A percentile compares a stretch with the other conserved stretches of the same genome.
phyloP scores from a whole-genome alignment of 2,797 vertebrate species.

The Epinephelus awoara region DNA sequence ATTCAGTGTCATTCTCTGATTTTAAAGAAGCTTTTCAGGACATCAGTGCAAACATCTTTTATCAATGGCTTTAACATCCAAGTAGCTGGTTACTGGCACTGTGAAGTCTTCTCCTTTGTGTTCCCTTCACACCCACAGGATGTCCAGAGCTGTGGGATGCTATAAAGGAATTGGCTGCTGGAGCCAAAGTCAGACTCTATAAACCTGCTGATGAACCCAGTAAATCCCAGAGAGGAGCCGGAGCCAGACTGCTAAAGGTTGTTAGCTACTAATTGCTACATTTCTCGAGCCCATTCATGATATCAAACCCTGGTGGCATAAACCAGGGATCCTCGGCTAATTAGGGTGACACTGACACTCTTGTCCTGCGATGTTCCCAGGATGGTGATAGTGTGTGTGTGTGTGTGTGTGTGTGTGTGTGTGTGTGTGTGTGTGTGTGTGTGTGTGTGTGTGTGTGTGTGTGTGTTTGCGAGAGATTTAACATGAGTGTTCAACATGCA shows the following conservation, averaged over 20 bases:
- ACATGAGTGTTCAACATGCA: slow-evolving; percentile 34
- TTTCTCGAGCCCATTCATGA: slow-evolving; percentile 82
- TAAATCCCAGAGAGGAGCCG: slow-evolving; percentile 72
- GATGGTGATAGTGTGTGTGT: slow-evolving; percentile 49
- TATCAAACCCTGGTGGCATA: slow-evolving; percentile 79
- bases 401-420: slow-evolving; percentile 51
- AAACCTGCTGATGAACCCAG: slow-evolving; percentile 85
- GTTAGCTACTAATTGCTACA: slow-evolving; percentile 86
- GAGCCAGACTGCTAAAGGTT: slow-evolving; percentile 71
- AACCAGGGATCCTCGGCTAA: slow-evolving; percentile 75
- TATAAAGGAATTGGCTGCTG: slow-evolving; percentile 72
- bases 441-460: slow-evolving; percentile 34
- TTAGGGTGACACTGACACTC: slow-evolving; percentile 80
- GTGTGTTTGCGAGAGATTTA: slow-evolving; percentile 35
- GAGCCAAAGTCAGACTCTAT: slow-evolving; percentile 84
- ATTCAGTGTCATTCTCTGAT: slow-evolving; percentile 7
- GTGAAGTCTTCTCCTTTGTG: slow-evolving; percentile 71
- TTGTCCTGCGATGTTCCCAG: slow-evolving; percentile 80
- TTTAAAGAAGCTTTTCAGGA: slow-evolving; percentile 37
- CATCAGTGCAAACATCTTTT: slow-evolving; percentile 54
- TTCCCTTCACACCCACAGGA: slow-evolving; percentile 74
- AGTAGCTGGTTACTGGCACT: slow-evolving; percentile 55
- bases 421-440: slow-evolving; percentile 47
- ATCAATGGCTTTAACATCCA: slow-evolving; percentile 59
- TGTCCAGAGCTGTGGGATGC: slow-evolving; percentile 67